These are phyloP conservation scores for Norana najaformis DNA, from an alignment of 2,888 invertebrate species.

Conservation along the genomic window DNA sequence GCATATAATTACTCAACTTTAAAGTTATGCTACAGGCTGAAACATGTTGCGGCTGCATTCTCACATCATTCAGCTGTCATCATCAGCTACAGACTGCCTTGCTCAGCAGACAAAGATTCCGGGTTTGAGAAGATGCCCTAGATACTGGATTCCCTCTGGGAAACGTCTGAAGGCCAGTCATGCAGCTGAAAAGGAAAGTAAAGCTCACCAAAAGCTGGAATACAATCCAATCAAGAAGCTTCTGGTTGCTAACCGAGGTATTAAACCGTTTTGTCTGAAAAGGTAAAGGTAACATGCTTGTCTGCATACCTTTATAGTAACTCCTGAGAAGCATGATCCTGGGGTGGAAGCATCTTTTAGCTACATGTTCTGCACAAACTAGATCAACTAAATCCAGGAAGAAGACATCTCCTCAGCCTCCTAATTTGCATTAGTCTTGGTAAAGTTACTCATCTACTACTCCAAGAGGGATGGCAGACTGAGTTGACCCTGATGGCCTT, in stretches of 20 bases:
- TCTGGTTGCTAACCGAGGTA: constrained; percentile 90
- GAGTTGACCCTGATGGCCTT: no score
- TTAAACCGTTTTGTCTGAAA: not conserved
- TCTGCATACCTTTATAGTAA: not conserved
- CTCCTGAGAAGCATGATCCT: not conserved
- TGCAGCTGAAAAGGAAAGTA: not conserved
- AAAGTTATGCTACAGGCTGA: not conserved
- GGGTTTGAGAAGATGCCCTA: not conserved
- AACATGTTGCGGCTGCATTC: constrained; percentile 21
- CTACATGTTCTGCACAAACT: no score
- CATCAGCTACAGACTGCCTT: not conserved
- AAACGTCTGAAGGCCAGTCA: not conserved
- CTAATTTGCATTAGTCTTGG: no score
- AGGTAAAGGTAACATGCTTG: not conserved
- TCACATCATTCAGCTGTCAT: not conserved
- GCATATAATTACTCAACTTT: not conserved
- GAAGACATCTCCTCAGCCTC: no score
- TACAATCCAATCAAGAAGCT: constrained; percentile 74
- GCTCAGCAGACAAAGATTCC: constrained; percentile 17
- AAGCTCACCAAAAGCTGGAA: not conserved
- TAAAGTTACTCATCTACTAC: no score
- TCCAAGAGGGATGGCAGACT: no score
- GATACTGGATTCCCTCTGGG: not conserved
- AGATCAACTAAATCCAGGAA: no score
- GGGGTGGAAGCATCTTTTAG: no score